Evolutionary conservation across 2,113 vertebrate genomes (phyloP), one percentile per base, ranked within the genome.

Genomic region (Pipa parva): DNA sequence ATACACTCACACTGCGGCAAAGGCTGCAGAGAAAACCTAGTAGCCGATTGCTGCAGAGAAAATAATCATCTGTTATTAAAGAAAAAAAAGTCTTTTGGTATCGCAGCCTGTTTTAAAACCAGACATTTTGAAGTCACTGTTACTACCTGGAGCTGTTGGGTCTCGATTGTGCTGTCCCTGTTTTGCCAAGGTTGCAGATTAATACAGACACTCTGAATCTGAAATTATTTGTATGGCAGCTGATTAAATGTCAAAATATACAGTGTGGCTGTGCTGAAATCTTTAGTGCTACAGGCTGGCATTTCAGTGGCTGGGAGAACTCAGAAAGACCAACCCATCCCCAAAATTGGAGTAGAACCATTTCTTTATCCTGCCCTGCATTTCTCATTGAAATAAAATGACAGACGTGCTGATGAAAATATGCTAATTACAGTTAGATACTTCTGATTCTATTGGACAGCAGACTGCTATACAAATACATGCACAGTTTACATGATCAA

Each of bases 1-100:
- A 61, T 73, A 72, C 63, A 73, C 82, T 79, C 81, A 84, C 85
- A 90, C 88, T 90, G 88, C 88, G 87, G 88, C 88, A 89, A 75
- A 89, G 76, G 74, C 84, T 88, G 88, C 88, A 86, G 87, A 84
- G 84, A 77, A 75, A 76, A 75, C 74, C 80, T 80, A 74, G 75
- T 73, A 79, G 76, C 71, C 77, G 77, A 76, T 80, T 80, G 76
- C 84, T 87, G 86, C 84, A 55, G 84, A 84, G 73, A 76, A 86
- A 87, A 42, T 2, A 3, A 42, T 42, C 5, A 6, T 42, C 13
- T 42, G 11, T 42, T n/a, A n/a, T 7, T 31, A 31, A 6, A 42
- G 15, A 42, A 42, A n/a, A 42, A 15, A 7, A n/a, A n/a, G n/a
- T n/a, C n/a, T n/a, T n/a, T n/a, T n/a, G n/a, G n/a, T n/a, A n/a